A percentile compares a stretch with the other conserved stretches of the same genome.
These are phyloP conservation scores for Thecophora atra DNA, from an alignment of 2,888 invertebrate species.

Conservation along the genomic window DNA sequence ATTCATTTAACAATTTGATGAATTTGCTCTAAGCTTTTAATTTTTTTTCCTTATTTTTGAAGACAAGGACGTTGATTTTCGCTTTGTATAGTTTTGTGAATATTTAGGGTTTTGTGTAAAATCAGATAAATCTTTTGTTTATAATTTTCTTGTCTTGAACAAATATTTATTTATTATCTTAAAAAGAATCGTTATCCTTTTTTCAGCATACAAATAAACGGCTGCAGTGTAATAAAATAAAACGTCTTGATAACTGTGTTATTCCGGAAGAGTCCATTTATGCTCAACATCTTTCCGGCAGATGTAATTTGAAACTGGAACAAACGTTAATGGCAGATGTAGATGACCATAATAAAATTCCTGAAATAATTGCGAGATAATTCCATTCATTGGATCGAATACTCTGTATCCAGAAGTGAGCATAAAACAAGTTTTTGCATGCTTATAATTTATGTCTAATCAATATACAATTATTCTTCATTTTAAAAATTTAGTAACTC, in stretches of 20 bases:
- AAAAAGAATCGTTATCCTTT: neutral
- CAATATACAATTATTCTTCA: neutral
- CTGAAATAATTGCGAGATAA: too few species aligned
- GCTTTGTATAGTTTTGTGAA: too few species aligned
- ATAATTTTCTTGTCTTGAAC: too few species aligned
- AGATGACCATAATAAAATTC: neutral
- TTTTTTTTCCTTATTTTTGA: too few species aligned
- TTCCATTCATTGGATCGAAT: neutral
- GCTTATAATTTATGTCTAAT: too few species aligned
- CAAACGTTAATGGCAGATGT: neutral
- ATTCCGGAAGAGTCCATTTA: neutral
- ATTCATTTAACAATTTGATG: too few species aligned
- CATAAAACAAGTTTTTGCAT: neutral
- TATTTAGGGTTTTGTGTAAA: too few species aligned
- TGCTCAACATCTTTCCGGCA: neutral
- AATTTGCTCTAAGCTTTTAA: too few species aligned
- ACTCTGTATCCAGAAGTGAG: neutral
- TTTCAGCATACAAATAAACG: neutral
- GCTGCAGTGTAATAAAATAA: neutral
- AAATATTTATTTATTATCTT: neutral
- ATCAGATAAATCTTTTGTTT: too few species aligned
- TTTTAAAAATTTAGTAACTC: neutral
- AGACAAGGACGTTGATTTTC: too few species aligned
- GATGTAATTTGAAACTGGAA: conserved; percentile 6
- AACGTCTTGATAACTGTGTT: neutral